phyloP scores from a whole-genome alignment of 92 coral and sea anemone genomes.

The Paragorgia papillata region DNA sequence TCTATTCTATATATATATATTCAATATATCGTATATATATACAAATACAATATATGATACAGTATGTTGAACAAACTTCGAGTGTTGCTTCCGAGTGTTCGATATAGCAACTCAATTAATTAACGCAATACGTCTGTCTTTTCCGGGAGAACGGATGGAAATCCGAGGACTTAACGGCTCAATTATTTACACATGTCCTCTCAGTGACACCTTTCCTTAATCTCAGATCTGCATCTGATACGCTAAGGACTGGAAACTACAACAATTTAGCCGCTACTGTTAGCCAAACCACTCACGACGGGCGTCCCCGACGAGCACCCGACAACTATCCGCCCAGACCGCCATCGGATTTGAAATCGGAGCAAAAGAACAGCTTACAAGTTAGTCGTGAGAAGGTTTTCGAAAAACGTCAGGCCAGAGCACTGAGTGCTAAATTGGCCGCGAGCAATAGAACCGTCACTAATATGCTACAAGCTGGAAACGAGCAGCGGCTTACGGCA shows the following conservation, averaged over 20 bases:
- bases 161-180: too few relatives aligned
- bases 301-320: slow-evolving; percentile 53
- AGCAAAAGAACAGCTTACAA: slow-evolving; percentile 53
- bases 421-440: slow-evolving; percentile 87
- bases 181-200: too few relatives aligned
- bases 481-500: slow-evolving; percentile 27
- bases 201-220: too few relatives aligned
- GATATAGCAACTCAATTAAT: too few relatives aligned
- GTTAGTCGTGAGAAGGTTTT: slow-evolving; percentile 53
- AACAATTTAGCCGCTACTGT: neutral
- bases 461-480: slow-evolving; percentile 39
- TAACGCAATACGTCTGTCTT: too few relatives aligned
- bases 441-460: slow-evolving; percentile 63
- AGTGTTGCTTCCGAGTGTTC: too few relatives aligned
- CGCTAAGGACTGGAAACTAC: neutral
- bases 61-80: too few relatives aligned
- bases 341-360: slow-evolving; percentile 75
- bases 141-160: too few relatives aligned
- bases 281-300: neutral
- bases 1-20: too few relatives aligned
- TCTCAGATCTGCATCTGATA: neutral
- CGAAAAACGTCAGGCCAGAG: slow-evolving; percentile 77
- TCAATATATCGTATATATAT: too few relatives aligned
- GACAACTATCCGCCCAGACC: slow-evolving; percentile 87
- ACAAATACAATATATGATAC: too few relatives aligned